Evolutionary conservation across 2,113 vertebrate species (phyloP).

Genomic region (Falco punctatus): DNA sequence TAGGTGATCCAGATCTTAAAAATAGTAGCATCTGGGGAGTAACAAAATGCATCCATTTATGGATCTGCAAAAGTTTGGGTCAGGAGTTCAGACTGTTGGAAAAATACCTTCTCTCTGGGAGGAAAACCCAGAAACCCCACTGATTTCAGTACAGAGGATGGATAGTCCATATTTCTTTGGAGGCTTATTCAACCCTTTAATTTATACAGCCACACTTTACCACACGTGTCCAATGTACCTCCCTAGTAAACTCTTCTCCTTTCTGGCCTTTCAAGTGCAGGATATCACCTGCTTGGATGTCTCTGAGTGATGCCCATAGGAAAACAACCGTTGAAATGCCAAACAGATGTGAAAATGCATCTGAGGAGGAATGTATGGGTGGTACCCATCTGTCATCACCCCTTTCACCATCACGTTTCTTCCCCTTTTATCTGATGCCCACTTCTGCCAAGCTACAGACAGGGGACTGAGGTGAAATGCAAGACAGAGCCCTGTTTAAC

Average conservation of each 20-base stretch:
- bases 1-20: background rate
- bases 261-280: constrained; percentile 10
- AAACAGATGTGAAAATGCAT: constrained; percentile 55
- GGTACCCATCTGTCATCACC: constrained; percentile 26
- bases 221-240: background rate
- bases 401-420: constrained; percentile 11
- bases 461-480: background rate
- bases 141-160: background rate
- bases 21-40: background rate
- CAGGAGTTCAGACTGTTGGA: background rate
- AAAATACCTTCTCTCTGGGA: background rate
- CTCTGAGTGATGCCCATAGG: background rate
- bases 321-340: constrained; percentile 8
- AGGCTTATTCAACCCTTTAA: background rate
- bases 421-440: constrained; percentile 23
- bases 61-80: background rate
- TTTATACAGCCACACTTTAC: background rate
- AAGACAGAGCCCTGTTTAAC: background rate
- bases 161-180: background rate
- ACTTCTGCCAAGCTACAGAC: background rate
- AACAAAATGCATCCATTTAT: background rate
- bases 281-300: constrained; percentile 24
- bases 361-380: background rate
- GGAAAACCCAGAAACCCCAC: background rate
- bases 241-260: background rate